Base-by-base conservation (phyloP, 37 sponge, comb jelly and placozoan species). In the Hormiphora californensis region DNA sequence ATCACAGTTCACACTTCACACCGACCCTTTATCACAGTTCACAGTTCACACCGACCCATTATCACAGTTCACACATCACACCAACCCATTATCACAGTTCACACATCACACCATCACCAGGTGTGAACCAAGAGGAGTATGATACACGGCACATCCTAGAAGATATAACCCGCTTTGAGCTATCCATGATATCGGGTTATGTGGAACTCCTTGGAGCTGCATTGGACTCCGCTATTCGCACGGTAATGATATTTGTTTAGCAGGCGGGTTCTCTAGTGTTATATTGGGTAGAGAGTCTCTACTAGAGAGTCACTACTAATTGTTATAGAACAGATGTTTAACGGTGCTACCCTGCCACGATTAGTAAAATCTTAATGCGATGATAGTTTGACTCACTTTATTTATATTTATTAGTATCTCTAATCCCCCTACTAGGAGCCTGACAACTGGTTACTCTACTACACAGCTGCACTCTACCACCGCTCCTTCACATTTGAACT, bases 401-500 rank as follows among this genome's bases (percentile, higher is more conserved):
- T 9, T 17, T 15, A 49, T 49, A 49, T 49, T 49, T 49, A 49
- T 49, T 15, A 49, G 53, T 49, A n/a, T n/a, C n/a, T n/a, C n/a
- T n/a, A n/a, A n/a, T n/a, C n/a, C n/a, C 53, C 15, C 12, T 57
- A 43, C 5, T 46, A 73, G 81, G 81, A 73, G 1, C 81, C 81
- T 0, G 43, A 73, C 44, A 73, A 73, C 81, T 73, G 81, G 81
- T 21, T 73, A 9, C 81, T 73, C 23, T 73, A 73, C 46, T 46
- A 73, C 46, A 9, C 43, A 1, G 81, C 81, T 43, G 81, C 81
- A 73, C 40, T 40, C 15, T 73, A 73, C 44, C 81, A 73, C 81
- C 43, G 81, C 9, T 43, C 81, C 43, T 73, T 73, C 38, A 73
- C 81, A 3, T 73, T 73, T 40, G 81, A 73, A 43, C 81, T 73